Base-by-base conservation (phyloP, 1,140 invertebrate genomes). In the Leptopilina boulardi region DNA sequence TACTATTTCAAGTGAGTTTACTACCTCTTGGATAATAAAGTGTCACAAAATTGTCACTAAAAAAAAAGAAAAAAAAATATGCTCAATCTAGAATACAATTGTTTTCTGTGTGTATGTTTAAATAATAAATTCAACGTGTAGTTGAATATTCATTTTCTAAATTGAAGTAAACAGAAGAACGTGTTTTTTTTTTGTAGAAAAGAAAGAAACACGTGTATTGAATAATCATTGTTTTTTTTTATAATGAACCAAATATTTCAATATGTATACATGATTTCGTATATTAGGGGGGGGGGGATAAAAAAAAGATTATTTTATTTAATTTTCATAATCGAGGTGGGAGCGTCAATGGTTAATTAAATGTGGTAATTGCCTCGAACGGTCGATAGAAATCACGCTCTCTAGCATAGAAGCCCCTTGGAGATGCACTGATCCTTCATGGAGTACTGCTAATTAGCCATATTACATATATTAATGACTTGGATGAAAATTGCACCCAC, bases 341-440 rank as follows among this genome's bases (percentile, higher is more conserved):
- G 21, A 59, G 23, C 21, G 13, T 23, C 23, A 59, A 59, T 59
- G 21, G 56, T 59, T 59, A 30, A 59, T 59, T 59, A 26, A 21
- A 59, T 59, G 26, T 59, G 56, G 56, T 59, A 59, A 59, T 59
- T 59, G 56, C 56, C 21, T 59, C 10, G 56, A 13, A 59, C 56
- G 19, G 4, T 59, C 56, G 23, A 59, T 59, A 59, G 54, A 59
- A 59, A 59, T 19, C 54, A 59, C 19, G 21, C 54, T 21, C 54
- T 21, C 54, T 26, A 8, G 19, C 54, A 23, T 11, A 59, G 54
- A 59, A 59, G 23, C 54, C 54, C 54, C 21, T 59, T 38, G 34
- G 34, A 38, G 54, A 59, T 19, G 54, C 54, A 21, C 54, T 59
- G 21, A 59, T 59, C 21, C 13, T 13, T 23, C 54, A 59, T 59